Evolutionary conservation across 1,140 invertebrate species (phyloP).

Genomic region (Batillaria attramentaria): DNA sequence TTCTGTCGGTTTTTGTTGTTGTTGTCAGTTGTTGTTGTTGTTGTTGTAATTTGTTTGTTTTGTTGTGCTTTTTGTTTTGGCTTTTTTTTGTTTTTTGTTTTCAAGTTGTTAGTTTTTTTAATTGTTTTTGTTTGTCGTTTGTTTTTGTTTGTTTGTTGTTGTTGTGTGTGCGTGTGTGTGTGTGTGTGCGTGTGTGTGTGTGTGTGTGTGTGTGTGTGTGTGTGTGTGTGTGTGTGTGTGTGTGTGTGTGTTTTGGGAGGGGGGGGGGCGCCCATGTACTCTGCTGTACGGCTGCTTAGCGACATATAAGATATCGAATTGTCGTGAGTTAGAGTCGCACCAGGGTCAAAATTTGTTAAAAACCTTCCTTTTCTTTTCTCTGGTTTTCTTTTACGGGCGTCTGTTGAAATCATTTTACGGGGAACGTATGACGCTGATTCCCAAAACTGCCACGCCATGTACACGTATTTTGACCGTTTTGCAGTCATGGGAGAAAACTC

Average conservation of each 20-base stretch:
- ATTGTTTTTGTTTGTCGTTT: slow-evolving; percentile 10
- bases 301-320: no score
- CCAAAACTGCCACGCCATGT: neutral
- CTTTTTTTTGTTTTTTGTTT: neutral
- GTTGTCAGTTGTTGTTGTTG: neutral
- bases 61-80: neutral
- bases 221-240: slow-evolving; percentile 23
- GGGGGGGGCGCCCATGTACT: no score
- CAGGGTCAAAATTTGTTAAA: no score
- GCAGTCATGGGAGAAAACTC: slow-evolving; percentile 48
- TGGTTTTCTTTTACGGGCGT: neutral
- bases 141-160: neutral
- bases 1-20: no score
- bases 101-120: neutral
- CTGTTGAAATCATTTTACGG: neutral
- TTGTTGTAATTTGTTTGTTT: neutral
- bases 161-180: neutral
- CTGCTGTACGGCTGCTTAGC: no score
- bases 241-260: no score
- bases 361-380: neutral
- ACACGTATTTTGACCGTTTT: neutral
- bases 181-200: neutral
- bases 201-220: slow-evolving; percentile 20
- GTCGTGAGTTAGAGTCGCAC: no score
- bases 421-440: neutral